These are phyloP conservation scores for Oscheius sp. DNA, from an alignment of 2,888 invertebrate genomes.

Conservation along the genomic window DNA sequence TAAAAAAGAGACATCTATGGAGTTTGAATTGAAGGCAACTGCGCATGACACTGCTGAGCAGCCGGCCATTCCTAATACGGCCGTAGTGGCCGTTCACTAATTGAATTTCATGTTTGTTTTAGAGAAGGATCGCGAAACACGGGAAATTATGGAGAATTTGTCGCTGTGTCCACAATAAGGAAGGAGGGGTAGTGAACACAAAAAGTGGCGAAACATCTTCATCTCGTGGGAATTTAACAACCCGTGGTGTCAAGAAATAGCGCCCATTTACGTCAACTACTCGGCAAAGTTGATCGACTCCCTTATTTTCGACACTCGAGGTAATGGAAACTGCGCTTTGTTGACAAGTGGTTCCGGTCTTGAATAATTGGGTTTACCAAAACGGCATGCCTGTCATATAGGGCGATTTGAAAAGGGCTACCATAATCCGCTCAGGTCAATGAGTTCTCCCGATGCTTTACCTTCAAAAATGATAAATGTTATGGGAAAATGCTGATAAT, in stretches of 20 bases:
- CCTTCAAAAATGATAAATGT: too few species aligned
- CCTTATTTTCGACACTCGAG: background rate
- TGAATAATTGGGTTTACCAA: background rate
- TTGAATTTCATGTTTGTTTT: constrained; percentile 19
- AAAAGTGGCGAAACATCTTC: constrained; percentile 1
- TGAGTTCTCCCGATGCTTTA: too few species aligned
- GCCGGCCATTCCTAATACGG: constrained; percentile 6
- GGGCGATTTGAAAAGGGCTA: background rate
- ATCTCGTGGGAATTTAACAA: background rate
- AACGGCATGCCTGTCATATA: background rate
- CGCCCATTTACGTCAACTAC: background rate
- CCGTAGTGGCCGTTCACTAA: constrained; percentile 13
- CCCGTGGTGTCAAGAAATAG: background rate
- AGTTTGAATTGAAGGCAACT: background rate
- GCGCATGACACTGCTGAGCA: constrained; percentile 8
- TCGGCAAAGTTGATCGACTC: background rate
- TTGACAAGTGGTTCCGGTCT: background rate
- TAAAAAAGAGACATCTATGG: background rate
- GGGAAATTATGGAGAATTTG: constrained; percentile 4
- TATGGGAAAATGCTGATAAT: too few species aligned
- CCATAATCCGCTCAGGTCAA: background rate
- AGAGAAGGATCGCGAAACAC: background rate
- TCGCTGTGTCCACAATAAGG: background rate
- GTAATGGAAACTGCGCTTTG: constrained; percentile 7
- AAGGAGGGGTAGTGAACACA: background rate